Evolutionary conservation across 2,797 vertebrate species (phyloP).

Genomic region (Diplodus sargus): DNA sequence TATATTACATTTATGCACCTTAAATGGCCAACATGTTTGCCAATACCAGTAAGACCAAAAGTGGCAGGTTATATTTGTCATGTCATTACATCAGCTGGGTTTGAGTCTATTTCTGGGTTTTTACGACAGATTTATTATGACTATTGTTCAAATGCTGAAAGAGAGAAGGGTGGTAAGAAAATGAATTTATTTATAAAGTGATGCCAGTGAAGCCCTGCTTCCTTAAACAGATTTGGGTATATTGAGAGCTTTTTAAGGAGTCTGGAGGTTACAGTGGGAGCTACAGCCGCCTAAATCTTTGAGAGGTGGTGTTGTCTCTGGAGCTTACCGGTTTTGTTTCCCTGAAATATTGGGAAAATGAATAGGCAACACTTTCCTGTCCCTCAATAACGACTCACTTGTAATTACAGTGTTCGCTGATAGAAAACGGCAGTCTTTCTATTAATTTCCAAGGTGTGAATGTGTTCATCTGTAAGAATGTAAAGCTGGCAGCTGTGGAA

Average conservation of each 20-base stretch:
- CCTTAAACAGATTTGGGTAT: no score
- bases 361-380: neutral
- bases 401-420: no score
- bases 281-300: neutral
- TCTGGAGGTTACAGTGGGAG: neutral
- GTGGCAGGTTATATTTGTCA: neutral
- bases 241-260: neutral
- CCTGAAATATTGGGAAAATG: neutral
- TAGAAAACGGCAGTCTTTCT: constrained; percentile 6
- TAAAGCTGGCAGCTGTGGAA: constrained; percentile 17
- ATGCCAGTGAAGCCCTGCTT: no score
- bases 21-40: neutral
- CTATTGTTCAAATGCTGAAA: no score
- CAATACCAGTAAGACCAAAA: neutral
- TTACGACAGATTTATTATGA: neutral
- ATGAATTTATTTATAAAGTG: no score
- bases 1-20: no score
- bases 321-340: neutral
- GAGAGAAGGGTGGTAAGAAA: no score
- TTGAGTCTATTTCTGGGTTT: constrained; percentile 2
- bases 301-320: neutral
- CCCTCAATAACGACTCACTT: neutral
- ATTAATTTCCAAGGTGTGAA: constrained; percentile 27
- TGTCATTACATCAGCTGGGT: no score
- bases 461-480: constrained; percentile 25